phyloP scores from a whole-genome alignment of 2,797 vertebrate genomes.

The Crax fasciolata region DNA sequence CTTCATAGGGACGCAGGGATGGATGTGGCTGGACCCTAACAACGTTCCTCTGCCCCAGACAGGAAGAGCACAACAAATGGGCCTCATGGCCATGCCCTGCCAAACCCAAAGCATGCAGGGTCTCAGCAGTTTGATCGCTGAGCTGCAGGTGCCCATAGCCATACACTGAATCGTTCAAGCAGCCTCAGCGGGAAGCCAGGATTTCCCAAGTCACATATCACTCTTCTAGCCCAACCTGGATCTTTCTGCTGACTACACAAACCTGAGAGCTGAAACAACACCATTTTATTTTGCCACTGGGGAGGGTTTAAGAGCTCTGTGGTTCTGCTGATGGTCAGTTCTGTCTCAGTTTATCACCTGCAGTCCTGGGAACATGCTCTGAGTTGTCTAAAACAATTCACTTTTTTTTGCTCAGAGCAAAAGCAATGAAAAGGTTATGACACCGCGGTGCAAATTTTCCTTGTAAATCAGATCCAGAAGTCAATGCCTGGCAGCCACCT shows the following conservation, averaged over 20 bases:
- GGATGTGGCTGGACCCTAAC: not conserved
- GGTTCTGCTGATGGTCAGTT: not conserved
- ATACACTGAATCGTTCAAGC: not conserved
- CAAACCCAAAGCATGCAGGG: fast-evolving
- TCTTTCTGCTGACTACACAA: not conserved
- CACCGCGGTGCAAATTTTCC: not conserved
- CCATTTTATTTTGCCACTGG: not conserved
- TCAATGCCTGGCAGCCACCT: constrained; percentile 23
- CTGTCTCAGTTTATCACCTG: constrained; percentile 43
- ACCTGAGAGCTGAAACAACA: not conserved
- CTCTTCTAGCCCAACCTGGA: constrained; percentile 3
- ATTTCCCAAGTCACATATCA: not conserved
- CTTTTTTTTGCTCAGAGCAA: constrained; percentile 32
- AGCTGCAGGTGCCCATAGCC: not conserved
- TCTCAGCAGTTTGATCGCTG: not conserved
- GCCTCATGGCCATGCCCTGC: not conserved
- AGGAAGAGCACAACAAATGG: not conserved
- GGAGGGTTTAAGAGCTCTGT: not conserved
- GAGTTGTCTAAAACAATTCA: constrained; percentile 52
- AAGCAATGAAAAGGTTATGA: constrained; percentile 63
- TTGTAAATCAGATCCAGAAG: constrained; percentile 58
- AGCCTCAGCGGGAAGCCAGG: not conserved
- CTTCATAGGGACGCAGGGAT: not conserved
- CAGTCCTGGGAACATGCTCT: constrained; percentile 3
- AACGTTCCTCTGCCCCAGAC: not conserved